These are phyloP conservation scores for Dorcus parallelipipedus DNA, from an alignment of 2,888 invertebrate genomes.

Conservation along the genomic window DNA sequence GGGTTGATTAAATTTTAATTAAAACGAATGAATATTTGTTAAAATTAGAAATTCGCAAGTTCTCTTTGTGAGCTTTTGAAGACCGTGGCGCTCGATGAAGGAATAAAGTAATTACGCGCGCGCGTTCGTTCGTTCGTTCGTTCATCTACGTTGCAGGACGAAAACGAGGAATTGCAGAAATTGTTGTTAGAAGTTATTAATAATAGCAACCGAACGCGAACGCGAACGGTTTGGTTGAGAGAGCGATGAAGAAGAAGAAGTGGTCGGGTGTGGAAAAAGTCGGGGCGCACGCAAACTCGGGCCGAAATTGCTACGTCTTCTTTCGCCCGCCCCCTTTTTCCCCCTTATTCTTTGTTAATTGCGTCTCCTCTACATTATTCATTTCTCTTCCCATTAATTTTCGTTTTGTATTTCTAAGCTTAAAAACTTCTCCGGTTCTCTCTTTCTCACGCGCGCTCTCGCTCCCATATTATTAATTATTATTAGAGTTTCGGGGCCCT, in stretches of 20 bases:
- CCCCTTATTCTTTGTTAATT: conserved; percentile 36
- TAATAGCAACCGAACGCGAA: background rate
- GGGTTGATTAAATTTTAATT: conserved; percentile 51
- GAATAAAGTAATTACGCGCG: background rate
- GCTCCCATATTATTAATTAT: background rate
- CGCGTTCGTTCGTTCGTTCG: no score
- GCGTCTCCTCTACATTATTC: conserved; percentile 37
- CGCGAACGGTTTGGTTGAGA: background rate
- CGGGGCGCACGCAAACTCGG: background rate
- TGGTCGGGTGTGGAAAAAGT: conserved; percentile 12
- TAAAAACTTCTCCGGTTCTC: conserved; percentile 1
- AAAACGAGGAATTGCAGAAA: no score
- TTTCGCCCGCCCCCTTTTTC: conserved; percentile 20
- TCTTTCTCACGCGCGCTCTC: background rate
- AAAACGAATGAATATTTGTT: conserved; percentile 51
- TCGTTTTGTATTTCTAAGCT: conserved; percentile 28
- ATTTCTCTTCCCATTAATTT: conserved; percentile 39
- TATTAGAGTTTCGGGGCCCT: background rate
- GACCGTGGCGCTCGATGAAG: conserved; percentile 2
- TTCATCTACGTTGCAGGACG: no score
- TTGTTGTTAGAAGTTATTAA: no score
- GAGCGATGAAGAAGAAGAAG: background rate
- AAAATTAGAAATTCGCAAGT: conserved; percentile 47
- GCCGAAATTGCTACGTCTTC: background rate
- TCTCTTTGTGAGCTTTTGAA: conserved; percentile 19